A percentile compares a stretch with the other conserved stretches of the same genome.
Conservation (phyloP, 2,113 vertebrate species). For the Maccullochella peelii region DNA sequence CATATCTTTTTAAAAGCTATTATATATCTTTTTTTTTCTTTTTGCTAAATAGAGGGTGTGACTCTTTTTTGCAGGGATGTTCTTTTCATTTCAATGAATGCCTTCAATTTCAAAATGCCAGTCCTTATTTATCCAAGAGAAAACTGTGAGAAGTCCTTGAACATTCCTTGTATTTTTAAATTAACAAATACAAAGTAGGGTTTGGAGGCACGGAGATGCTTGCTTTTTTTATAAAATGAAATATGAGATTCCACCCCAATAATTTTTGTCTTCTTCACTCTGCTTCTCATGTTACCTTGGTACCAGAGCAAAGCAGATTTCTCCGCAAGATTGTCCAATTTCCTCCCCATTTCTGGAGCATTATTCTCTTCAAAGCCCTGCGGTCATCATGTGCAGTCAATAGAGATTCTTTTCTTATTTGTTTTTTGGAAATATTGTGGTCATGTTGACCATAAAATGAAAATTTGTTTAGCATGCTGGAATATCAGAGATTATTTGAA, state of each 20-base stretch:
- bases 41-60: neutral
- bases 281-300: constrained; percentile 27
- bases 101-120: no score
- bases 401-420: constrained; percentile 22
- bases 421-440: constrained; percentile 2
- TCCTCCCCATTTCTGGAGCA: constrained; percentile 47
- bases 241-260: no score
- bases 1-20: neutral
- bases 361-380: constrained; percentile 40
- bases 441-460: constrained; percentile 14
- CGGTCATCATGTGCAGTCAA: constrained; percentile 35
- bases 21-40: neutral
- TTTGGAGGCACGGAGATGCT: neutral
- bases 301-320: constrained; percentile 48
- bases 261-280: neutral
- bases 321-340: constrained; percentile 56
- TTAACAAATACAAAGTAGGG: neutral
- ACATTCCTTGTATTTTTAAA: constrained; percentile 1
- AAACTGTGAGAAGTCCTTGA: constrained; percentile 4
- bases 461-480: neutral
- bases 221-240: no score
- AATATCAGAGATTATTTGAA: neutral
- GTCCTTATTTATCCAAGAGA: no score
- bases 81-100: no score
- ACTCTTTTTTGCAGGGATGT: no score